Evolutionary conservation across 1,140 invertebrate genomes (phyloP).

Genomic region (Lepidotrigona ventralis): DNA sequence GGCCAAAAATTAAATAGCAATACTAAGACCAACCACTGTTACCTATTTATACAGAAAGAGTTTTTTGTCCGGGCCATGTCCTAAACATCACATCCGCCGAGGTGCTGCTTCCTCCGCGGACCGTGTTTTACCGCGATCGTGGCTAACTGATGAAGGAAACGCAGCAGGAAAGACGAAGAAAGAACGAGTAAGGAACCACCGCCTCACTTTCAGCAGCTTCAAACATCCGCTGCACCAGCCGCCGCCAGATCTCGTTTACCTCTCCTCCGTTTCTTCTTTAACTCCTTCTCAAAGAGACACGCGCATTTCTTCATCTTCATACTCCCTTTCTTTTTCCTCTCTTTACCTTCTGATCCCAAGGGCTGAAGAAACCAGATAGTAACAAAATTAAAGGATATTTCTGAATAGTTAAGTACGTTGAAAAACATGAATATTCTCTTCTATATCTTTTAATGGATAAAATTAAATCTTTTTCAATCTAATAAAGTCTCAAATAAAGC

Average conservation of each 20-base stretch:
- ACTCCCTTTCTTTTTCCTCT: neutral
- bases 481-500: neutral
- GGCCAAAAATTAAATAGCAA: conserved; percentile 54
- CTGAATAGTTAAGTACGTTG: neutral
- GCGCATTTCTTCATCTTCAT: conserved; percentile 33
- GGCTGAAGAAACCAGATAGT: neutral
- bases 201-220: conserved; percentile 61
- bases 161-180: conserved; percentile 48
- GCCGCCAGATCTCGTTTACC: conserved; percentile 59
- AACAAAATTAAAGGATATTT: neutral
- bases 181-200: conserved; percentile 60
- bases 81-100: conserved; percentile 75
- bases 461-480: neutral
- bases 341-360: neutral
- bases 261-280: conserved; percentile 42
- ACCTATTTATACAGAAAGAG: conserved; percentile 68
- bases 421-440: neutral
- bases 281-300: conserved; percentile 37
- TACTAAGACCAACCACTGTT: conserved; percentile 64
- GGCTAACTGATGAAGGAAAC: conserved; percentile 49
- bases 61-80: conserved; percentile 63
- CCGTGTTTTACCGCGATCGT: conserved; percentile 37
- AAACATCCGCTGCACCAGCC: conserved; percentile 73
- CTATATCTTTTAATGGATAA: neutral
- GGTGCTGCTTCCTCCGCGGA: conserved; percentile 60